Evolutionary conservation across 2,113 vertebrate species (phyloP), one percentile per base, ranked within the genome.

Genomic region (Pachyramphus minor): DNA sequence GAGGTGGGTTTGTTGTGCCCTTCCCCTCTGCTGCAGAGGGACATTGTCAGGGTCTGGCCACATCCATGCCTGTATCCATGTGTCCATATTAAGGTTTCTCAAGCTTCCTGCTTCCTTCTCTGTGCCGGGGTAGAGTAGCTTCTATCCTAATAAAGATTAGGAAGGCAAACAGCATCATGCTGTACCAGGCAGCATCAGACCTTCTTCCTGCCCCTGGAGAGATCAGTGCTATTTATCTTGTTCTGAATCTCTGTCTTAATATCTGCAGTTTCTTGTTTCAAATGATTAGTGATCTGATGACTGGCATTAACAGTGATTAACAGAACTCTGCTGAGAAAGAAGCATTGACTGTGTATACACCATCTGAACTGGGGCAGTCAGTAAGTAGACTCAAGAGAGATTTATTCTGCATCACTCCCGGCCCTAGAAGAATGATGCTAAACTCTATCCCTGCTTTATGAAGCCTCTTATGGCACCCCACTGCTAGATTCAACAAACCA

Each of bases 401-500:
- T 96, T 88, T 94, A 90, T 95, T 96, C 68, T 91, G 50, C 56
- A 66, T 88, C 87, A 90, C 62, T 93, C 88, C 45, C 41, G 84
- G 67, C 66, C 90, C 81, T 96, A 90, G 68, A 93, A 95, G 82
- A 90, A 89, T 80, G 94, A 93, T 89, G 82, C 81, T 92, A 84
- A 90, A 95, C 78, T 94, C 84, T 60, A 73, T 88, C 81, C 63
- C 49, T 96, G 93, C 75, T 96, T 96, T 96, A 97, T 89, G 94
- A 95, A 92, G 94, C 93, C 90, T 96, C 95, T 96, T 95, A 96
- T 47, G 76, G 94, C 91, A 95, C 92, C 93, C 96, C 80, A 93
- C 93, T 96, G 96, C 82, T 96, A 97, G 89, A 96, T 96, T 96
- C 97, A 96, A 96, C 97, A 96, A 97, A 93, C 92, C 96, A 90